Percentiles rank a stretch among this genome's conserved stretches.
These are phyloP conservation scores for Drosophila dunni DNA, from an alignment of 1,140 invertebrate species.

Conservation along the genomic window DNA sequence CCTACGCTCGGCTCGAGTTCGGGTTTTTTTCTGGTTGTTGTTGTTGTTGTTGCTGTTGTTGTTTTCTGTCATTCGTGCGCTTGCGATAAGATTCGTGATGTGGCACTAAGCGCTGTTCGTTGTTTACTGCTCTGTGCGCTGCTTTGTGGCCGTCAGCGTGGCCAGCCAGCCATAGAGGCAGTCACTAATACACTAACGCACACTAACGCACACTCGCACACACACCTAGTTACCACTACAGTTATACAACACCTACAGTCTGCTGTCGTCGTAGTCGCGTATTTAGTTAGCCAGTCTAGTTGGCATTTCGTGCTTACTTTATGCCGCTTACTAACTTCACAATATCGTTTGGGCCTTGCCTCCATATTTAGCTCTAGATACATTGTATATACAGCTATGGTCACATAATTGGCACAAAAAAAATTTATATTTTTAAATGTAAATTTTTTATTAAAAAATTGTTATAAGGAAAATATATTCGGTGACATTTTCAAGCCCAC, in stretches of 20 bases:
- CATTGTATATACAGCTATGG: conserved; percentile 12
- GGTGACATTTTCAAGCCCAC: too few species aligned
- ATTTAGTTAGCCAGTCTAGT: conserved; percentile 72
- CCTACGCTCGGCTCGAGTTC: conserved; percentile 58
- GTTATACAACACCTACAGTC: conserved; percentile 12
- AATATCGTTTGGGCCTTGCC: conserved; percentile 33
- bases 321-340: conserved; percentile 78
- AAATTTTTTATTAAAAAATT: too few species aligned
- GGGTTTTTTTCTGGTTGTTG: conserved; percentile 45
- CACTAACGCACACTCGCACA: conserved; percentile 21
- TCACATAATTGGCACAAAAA: too few species aligned
- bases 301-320: conserved; percentile 82
- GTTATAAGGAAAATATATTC: too few species aligned
- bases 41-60: conserved; percentile 37
- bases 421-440: too few species aligned
- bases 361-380: conserved; percentile 48
- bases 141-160: conserved; percentile 78
- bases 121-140: conserved; percentile 80
- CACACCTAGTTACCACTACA: conserved; percentile 29
- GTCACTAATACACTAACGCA: conserved; percentile 36
- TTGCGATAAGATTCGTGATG: conserved; percentile 81
- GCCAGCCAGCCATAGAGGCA: conserved; percentile 79
- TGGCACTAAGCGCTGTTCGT: conserved; percentile 81
- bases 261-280: conserved; percentile 35
- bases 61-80: conserved; percentile 56